These are phyloP conservation scores for Ashinkailepas kermadecensis DNA, from an alignment of 2,888 invertebrate species.

Conservation along the genomic window DNA sequence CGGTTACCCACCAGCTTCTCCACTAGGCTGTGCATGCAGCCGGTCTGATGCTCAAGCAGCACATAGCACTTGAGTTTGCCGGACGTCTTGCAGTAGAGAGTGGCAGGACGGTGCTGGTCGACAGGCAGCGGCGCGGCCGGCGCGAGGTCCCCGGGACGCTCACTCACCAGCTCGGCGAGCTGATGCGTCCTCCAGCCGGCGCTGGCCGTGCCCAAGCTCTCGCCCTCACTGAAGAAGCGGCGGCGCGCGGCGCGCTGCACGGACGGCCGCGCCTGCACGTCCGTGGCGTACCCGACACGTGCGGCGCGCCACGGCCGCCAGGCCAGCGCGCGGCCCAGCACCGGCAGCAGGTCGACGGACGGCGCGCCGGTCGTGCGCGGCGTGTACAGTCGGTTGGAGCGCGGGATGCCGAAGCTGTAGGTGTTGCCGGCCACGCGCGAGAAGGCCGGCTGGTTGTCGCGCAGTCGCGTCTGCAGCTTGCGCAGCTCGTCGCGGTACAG, in stretches of 20 bases:
- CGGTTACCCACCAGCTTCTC: background rate
- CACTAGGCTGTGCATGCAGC: background rate
- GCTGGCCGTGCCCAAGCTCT: background rate
- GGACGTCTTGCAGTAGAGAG: background rate
- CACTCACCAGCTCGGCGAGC: background rate
- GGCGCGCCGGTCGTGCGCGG: background rate
- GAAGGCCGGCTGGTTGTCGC: background rate
- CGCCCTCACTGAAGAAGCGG: background rate
- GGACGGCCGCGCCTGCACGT: background rate
- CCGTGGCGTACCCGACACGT: background rate
- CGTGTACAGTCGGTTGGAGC: slow-evolving; percentile 17
- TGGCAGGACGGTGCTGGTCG: background rate
- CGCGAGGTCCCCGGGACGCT: background rate
- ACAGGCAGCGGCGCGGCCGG: background rate
- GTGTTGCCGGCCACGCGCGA: background rate
- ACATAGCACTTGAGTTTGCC: background rate
- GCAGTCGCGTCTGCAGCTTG: background rate
- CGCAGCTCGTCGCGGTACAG: slow-evolving; percentile 11
- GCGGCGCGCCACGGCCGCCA: background rate
- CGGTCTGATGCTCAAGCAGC: background rate
- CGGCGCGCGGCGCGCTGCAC: background rate
- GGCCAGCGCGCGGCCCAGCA: background rate
- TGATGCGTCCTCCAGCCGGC: background rate
- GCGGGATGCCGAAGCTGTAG: slow-evolving; percentile 17
- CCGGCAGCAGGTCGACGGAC: background rate